A percentile compares a stretch with the other conserved stretches of the same genome.
Evolutionary conservation across 2,888 invertebrate species (phyloP).

Genomic region (Acleris cristana): DNA sequence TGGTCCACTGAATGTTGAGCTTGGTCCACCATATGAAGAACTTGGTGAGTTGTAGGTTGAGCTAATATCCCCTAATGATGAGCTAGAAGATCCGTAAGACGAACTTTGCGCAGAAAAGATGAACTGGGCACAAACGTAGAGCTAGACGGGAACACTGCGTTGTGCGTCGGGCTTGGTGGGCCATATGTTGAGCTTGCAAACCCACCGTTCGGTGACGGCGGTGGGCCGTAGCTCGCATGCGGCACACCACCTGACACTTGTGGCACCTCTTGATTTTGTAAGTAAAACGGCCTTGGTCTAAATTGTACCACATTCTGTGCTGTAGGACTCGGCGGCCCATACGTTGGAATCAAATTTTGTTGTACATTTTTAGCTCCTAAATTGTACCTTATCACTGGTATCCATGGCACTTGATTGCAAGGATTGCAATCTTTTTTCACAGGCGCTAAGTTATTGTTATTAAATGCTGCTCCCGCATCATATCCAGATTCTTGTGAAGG

Average conservation of each 20-base stretch:
- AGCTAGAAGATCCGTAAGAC: slow-evolving; percentile 43
- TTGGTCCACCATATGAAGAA: slow-evolving; percentile 39
- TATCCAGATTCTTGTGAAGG: slow-evolving; percentile 72
- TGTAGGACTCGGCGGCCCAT: slow-evolving; percentile 74
- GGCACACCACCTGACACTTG: slow-evolving; percentile 56
- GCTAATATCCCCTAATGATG: slow-evolving; percentile 37
- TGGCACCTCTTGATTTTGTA: slow-evolving; percentile 50
- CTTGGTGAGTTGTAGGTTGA: slow-evolving; percentile 30
- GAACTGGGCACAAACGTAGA: slow-evolving; percentile 56
- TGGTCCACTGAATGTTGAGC: slow-evolving; percentile 48
- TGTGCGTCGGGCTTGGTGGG: slow-evolving; percentile 60
- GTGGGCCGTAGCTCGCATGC: slow-evolving; percentile 64
- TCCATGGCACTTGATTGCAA: slow-evolving; percentile 92
- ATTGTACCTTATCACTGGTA: slow-evolving; percentile 86
- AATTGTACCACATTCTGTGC: slow-evolving; percentile 59
- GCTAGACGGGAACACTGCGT: slow-evolving; percentile 63
- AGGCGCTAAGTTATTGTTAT: slow-evolving; percentile 57
- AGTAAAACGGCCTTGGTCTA: slow-evolving; percentile 57
- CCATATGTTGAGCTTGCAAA: slow-evolving; percentile 63
- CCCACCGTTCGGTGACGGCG: slow-evolving; percentile 50
- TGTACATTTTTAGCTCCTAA: slow-evolving; percentile 65
- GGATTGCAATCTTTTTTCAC: slow-evolving; percentile 87
- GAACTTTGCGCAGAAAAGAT: slow-evolving; percentile 47
- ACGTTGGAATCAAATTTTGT: slow-evolving; percentile 64
- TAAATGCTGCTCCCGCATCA: slow-evolving; percentile 49